Conservation (phyloP, 1,140 invertebrate species). For the Cydia pomonella region DNA sequence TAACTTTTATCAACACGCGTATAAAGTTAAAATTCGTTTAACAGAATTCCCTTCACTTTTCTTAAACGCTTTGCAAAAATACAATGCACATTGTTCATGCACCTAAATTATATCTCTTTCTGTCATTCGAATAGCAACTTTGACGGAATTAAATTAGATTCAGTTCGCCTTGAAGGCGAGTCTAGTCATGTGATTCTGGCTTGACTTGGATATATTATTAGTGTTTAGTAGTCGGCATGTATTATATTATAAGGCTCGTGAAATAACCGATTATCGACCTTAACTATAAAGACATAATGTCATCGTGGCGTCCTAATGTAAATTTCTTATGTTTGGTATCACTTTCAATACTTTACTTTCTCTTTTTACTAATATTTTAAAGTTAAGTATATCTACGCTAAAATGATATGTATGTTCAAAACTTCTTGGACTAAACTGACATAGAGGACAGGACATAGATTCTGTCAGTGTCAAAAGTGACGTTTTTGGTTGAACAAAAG, state of each 20-base stretch:
- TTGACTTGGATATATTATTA: neutral
- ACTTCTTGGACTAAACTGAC: no score
- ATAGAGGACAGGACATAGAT: no score
- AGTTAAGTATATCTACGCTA: neutral
- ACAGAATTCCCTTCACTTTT: neutral
- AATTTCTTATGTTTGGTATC: neutral
- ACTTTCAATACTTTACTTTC: neutral
- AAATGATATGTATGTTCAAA: neutral
- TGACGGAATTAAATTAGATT: neutral
- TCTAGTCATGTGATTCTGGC: neutral
- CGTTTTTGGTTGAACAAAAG: no score
- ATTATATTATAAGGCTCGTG: neutral
- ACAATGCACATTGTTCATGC: neutral
- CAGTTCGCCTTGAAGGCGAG: neutral
- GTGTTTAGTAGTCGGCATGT: neutral
- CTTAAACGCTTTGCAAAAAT: neutral
- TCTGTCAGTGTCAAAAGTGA: no score
- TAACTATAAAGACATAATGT: neutral
- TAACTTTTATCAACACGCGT: neutral
- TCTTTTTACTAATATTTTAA: neutral
- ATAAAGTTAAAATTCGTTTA: neutral
- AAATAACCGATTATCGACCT: neutral
- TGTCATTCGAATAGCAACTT: neutral
- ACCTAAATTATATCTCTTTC: neutral
- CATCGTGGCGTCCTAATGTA: neutral